Conservation (phyloP, 2,797 vertebrate genomes). For the Channallabes apus region DNA sequence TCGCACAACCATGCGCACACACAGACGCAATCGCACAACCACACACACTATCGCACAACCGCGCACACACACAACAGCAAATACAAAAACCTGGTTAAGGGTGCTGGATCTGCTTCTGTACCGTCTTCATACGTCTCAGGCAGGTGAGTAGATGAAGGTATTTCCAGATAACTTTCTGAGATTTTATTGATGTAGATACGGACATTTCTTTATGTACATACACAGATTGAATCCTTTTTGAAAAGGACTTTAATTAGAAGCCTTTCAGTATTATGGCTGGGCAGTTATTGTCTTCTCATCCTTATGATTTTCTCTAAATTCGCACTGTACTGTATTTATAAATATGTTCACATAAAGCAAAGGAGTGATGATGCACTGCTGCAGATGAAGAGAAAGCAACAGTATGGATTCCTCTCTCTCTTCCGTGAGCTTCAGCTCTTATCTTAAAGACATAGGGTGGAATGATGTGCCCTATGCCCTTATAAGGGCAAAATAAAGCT, state of each 20-base stretch:
- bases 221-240: neutral
- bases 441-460: constrained; percentile 3
- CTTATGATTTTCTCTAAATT: neutral
- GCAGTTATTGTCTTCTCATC: neutral
- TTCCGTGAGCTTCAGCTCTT: neutral
- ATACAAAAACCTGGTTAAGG: neutral
- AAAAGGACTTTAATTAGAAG: neutral
- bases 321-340: neutral
- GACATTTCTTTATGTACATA: too few species aligned
- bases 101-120: neutral
- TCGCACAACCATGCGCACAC: too few species aligned
- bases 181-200: neutral
- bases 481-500: constrained; percentile 43
- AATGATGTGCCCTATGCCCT: constrained; percentile 16
- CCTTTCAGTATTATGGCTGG: neutral
- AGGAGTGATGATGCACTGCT: neutral
- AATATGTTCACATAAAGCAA: neutral
- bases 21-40: too few species aligned
- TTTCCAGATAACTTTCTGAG: neutral
- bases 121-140: neutral
- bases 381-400: neutral
- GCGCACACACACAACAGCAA: too few species aligned
- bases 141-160: neutral
- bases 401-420: neutral
- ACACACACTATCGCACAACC: too few species aligned